phyloP scores from a whole-genome alignment of 2,888 invertebrate genomes.

The Hirudinaria manillensis region DNA sequence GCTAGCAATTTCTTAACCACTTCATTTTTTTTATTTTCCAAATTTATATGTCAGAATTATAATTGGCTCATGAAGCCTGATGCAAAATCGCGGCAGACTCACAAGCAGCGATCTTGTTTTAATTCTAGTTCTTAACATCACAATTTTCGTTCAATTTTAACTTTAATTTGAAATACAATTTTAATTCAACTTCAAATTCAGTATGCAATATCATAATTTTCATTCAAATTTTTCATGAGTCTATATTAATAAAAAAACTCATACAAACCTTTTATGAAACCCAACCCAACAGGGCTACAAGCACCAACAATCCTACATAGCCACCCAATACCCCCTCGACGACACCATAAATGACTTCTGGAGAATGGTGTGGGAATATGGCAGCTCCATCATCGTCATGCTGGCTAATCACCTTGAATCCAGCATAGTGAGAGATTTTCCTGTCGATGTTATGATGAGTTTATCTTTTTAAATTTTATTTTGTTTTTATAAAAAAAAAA shows the following conservation, averaged over 20 bases:
- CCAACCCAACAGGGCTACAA: conserved; percentile 52
- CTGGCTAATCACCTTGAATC: conserved; percentile 93
- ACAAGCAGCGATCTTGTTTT: no score
- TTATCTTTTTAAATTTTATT: no score
- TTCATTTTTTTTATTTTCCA: no score
- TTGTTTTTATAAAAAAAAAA: no score
- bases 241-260: not conserved
- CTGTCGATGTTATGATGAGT: not conserved
- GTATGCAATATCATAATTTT: not conserved
- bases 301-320: conserved; percentile 85
- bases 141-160: no score
- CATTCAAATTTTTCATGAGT: not conserved
- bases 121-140: no score
- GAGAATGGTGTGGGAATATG: conserved; percentile 99
- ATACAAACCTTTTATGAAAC: not conserved
- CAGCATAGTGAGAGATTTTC: conserved; percentile 72
- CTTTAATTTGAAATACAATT: no score
- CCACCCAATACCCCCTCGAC: conserved; percentile 86
- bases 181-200: no score
- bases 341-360: conserved; percentile 97
- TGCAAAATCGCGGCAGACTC: no score
- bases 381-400: conserved; percentile 98
- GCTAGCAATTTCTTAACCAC: no score
- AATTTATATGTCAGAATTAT: no score
- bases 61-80: no score